Evolutionary conservation across 2,113 vertebrate genomes (phyloP), one percentile per base, ranked within the genome.

Genomic region (Micronycteris hirsuta): DNA sequence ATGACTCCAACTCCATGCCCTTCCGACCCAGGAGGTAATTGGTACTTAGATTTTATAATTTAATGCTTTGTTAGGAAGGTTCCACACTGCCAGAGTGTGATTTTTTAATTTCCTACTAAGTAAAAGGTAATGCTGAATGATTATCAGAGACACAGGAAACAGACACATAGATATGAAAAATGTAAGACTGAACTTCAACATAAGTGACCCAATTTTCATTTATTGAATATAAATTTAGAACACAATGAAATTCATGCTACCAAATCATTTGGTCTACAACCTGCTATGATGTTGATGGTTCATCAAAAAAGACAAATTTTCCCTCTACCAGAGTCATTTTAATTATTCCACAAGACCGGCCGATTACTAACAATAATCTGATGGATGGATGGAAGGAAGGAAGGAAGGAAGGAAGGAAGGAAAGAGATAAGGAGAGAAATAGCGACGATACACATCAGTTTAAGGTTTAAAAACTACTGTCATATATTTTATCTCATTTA

Each of bases 31-130:
- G 49, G 71, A 70, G 24, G 58, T 86, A 86, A 97, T 63, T 78
- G 73, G 38, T 86, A 96, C 77, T 96, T 82, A 94, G 52, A 89
- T 78, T 93, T 92, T 38, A 68, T 93, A 97, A 97, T 95, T 94
- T 88, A 96, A 95, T 95, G 94, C 71, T 97, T 94, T 52, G 0
- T 95, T 95, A 92, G 31, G 49, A 38, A 95, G 54, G n/a, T 87
- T 87, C 38, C 83, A 92, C 7, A 83, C 61, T 88, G 43, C 91
- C 81, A 91, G 81, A 41, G 43, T 88, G 41, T 90, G 33, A 74
- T 49, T 80, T 88, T 89, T 73, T 84, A 58, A 86, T 81, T 90
- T 95, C 61, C 33, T 86, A 54, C 58, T 67, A 88, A 92, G 58
- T 15, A 89, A 91, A 96, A 92, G 19, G 71, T 41, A 90, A 96